Evolutionary conservation across 2,113 vertebrate genomes (phyloP).

Genomic region (Xenopus borealis): DNA sequence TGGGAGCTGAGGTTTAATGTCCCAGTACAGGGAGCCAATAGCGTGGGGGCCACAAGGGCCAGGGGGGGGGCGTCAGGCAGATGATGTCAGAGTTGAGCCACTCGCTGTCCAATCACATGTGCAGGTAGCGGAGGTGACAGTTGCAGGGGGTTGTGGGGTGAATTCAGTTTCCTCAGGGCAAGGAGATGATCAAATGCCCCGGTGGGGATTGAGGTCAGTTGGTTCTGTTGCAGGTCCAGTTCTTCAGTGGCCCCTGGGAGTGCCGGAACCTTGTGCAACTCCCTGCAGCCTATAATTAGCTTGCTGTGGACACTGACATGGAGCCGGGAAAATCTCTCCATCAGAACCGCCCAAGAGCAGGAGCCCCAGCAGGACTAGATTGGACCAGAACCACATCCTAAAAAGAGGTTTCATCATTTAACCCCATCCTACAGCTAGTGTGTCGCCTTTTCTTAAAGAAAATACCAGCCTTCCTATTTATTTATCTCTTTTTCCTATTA

Average conservation of each 20-base stretch:
- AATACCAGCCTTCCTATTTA: too few species aligned
- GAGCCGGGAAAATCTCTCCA: conserved; percentile 1
- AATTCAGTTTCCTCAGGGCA: conserved; percentile 54
- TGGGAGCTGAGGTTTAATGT: conserved; percentile 45
- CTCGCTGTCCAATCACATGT: conserved; percentile 66
- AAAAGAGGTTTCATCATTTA: conserved; percentile 7
- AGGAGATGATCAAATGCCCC: conserved; percentile 64
- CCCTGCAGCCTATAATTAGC: conserved; percentile 59
- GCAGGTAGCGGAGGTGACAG: conserved; percentile 68
- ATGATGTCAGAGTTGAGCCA: conserved; percentile 40
- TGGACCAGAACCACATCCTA: conserved; percentile 57
- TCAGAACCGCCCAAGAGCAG: conserved; percentile 46
- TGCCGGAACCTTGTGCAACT: conserved; percentile 53
- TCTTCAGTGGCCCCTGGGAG: conserved; percentile 59
- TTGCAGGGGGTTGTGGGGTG: conserved; percentile 71
- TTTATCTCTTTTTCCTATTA: too few species aligned
- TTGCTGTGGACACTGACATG: conserved; percentile 56
- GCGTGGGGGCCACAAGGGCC: conserved; percentile 51
- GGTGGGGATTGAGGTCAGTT: conserved; percentile 57
- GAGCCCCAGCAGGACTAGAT: conserved; percentile 53
- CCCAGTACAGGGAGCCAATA: conserved; percentile 51
- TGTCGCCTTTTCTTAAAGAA: too few species aligned
- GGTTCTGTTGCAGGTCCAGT: conserved; percentile 63
- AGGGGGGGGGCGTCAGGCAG: conserved; percentile 62
- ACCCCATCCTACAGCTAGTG: too few species aligned